These are phyloP conservation scores for Lichenostomus cassidix DNA, from an alignment of 2,113 vertebrate species.

Conservation along the genomic window DNA sequence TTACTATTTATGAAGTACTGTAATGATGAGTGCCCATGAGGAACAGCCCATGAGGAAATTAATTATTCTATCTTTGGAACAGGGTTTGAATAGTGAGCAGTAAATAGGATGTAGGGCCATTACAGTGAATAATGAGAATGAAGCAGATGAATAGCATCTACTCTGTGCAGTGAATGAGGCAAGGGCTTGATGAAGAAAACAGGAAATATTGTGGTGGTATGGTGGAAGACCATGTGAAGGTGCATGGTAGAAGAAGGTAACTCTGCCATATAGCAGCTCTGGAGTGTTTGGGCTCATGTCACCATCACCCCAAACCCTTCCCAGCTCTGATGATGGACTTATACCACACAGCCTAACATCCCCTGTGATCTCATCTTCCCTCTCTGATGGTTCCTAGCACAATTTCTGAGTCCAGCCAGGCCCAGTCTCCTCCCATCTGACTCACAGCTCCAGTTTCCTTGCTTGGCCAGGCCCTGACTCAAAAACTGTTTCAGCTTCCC, in stretches of 20 bases:
- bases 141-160: conserved; percentile 19
- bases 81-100: conserved; percentile 59
- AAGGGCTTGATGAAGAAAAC: background rate
- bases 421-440: conserved; percentile 51
- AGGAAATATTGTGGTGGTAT: background rate
- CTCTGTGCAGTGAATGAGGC: background rate
- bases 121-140: conserved; percentile 49
- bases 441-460: conserved; percentile 53
- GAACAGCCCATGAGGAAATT: conserved; percentile 62
- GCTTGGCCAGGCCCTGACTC: background rate
- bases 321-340: background rate
- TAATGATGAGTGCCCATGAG: conserved; percentile 65
- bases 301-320: background rate
- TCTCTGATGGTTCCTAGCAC: rapidly evolving
- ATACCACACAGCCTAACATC: background rate
- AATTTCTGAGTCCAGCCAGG: background rate
- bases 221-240: background rate
- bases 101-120: conserved; percentile 60
- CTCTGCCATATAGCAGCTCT: background rate
- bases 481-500: conserved; percentile 28
- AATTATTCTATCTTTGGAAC: conserved; percentile 63
- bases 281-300: background rate
- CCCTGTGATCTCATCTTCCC: background rate
- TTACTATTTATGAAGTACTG: conserved; percentile 64
- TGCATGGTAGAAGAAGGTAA: background rate